phyloP scores from a whole-genome alignment of 2,888 invertebrate species.

The Oscheius sp. region DNA sequence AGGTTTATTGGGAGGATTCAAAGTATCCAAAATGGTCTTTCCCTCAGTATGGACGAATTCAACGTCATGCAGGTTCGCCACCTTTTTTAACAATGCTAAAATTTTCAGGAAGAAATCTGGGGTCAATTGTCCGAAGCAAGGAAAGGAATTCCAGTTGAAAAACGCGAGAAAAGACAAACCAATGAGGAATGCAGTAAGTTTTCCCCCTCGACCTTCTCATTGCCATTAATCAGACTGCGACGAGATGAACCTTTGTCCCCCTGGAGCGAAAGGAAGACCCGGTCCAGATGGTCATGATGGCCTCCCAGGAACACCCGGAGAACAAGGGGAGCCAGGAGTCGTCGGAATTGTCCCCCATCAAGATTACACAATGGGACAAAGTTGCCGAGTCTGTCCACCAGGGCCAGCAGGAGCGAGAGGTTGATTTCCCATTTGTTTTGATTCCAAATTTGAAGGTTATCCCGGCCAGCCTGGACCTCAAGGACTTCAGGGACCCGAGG shows the following conservation, averaged over 20 bases:
- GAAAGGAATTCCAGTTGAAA: slow-evolving; percentile 41
- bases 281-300: slow-evolving; percentile 73
- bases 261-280: slow-evolving; percentile 61
- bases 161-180: slow-evolving; percentile 40
- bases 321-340: slow-evolving; percentile 52
- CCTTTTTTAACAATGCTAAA: neutral
- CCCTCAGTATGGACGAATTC: slow-evolving; percentile 55
- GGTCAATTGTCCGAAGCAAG: slow-evolving; percentile 49
- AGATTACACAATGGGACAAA: slow-evolving; percentile 35
- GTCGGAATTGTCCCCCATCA: slow-evolving; percentile 55
- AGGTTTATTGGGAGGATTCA: slow-evolving; percentile 48
- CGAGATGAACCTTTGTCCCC: slow-evolving; percentile 50
- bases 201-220: neutral
- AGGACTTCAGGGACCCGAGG: slow-evolving; percentile 73
- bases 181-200: slow-evolving; percentile 50
- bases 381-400: slow-evolving; percentile 56
- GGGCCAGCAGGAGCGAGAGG: slow-evolving; percentile 52
- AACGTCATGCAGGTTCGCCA: slow-evolving; percentile 50
- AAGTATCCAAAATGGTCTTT: slow-evolving; percentile 44
- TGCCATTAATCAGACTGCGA: slow-evolving; percentile 46
- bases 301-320: slow-evolving; percentile 57
- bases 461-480: slow-evolving; percentile 68
- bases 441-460: slow-evolving; percentile 61
- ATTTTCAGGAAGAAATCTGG: slow-evolving; percentile 54
- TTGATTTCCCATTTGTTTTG: slow-evolving; percentile 64